Evolutionary conservation across 2,113 vertebrate species (phyloP), one percentile per base, ranked within the genome.

Genomic region (Epinephelus lanceolatus): DNA sequence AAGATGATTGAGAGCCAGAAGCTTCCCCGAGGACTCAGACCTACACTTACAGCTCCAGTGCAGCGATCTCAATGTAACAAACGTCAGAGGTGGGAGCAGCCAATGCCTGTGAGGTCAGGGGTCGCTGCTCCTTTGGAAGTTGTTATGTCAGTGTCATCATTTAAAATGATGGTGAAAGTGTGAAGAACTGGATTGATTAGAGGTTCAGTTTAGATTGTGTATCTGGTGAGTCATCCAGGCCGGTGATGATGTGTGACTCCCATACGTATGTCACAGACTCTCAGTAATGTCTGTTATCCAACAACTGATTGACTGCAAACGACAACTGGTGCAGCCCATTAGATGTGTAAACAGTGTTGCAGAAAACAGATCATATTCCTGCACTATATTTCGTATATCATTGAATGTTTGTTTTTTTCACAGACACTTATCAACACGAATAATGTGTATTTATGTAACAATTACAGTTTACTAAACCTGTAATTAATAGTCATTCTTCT

Each of bases 81-180:
- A 78, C 66, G 66, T 89, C 74, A 87, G 70, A 84, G 57, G 83
- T 71, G 40, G 59, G 78, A 45, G 7, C 3, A 60, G 53, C 67
- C 30, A 21, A 27, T 71, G 73, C 52, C 37, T 23, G 0, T 51
- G 55, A 71, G 78, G 71, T 78, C 76, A 76, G 51, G n/a, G 52
- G 61, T 71, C 37, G 40, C 27, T 69, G 23, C 65, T 59, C 40
- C 33, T 71, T n/a, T 65, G 13, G 52, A 78, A 49, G 81, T 70
- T 59, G 45, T 68, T 82, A 73, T 63, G 23, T 53, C 51, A 49
- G 51, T 42, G 60, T 27, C 33, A 62, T 55, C 40, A 33, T 15
- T 83, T 63, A 81, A 19, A 59, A 30, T 33, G 21, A 77, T 25
- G 59, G n/a, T 56, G 17, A 45, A 49, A 67, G 33, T 61, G 18